Evolutionary conservation across 1,140 invertebrate genomes (phyloP).

Genomic region (Drosophila navojoa): DNA sequence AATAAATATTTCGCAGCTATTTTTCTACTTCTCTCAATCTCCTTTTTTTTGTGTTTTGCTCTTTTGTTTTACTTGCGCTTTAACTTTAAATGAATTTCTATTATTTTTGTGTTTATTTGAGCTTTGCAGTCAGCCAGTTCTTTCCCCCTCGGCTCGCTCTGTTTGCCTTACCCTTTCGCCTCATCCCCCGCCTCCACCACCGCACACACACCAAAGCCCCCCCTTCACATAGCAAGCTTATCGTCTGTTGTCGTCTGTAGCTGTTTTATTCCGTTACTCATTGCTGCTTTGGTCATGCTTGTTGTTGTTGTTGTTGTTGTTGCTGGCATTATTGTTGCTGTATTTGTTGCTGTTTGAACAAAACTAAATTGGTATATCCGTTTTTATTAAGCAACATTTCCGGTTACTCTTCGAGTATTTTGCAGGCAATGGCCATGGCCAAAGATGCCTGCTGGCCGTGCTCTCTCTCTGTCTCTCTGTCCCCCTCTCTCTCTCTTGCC

Average conservation of each 20-base stretch:
- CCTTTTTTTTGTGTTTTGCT: conserved; percentile 5
- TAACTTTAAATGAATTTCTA: conserved; percentile 83
- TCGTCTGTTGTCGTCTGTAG: conserved; percentile 42
- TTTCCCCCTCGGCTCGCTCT: conserved; percentile 10
- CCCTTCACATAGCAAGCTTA: conserved; percentile 15
- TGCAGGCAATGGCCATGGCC: conserved; percentile 46
- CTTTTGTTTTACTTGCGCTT: conserved; percentile 66
- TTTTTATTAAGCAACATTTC: conserved; percentile 83
- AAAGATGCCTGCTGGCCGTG: conserved; percentile 28
- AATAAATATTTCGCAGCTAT: conserved; percentile 5
- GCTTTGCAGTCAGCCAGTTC: conserved; percentile 56
- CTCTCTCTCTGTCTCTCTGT: background rate
- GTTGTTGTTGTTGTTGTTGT: conserved; percentile 32
- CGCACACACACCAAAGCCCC: background rate
- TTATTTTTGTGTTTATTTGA: conserved; percentile 82
- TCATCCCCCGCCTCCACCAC: background rate
- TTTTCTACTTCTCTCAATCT: background rate
- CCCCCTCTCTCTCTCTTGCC: background rate
- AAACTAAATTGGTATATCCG: conserved; percentile 82
- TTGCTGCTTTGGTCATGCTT: conserved; percentile 50
- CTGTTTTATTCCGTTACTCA: conserved; percentile 70
- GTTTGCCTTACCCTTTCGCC: background rate
- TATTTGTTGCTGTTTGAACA: conserved; percentile 63
- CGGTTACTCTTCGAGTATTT: conserved; percentile 73
- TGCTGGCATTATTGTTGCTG: conserved; percentile 29